Evolutionary conservation across 2,113 vertebrate genomes (phyloP).

Genomic region (Poeciliopsis retropinna): DNA sequence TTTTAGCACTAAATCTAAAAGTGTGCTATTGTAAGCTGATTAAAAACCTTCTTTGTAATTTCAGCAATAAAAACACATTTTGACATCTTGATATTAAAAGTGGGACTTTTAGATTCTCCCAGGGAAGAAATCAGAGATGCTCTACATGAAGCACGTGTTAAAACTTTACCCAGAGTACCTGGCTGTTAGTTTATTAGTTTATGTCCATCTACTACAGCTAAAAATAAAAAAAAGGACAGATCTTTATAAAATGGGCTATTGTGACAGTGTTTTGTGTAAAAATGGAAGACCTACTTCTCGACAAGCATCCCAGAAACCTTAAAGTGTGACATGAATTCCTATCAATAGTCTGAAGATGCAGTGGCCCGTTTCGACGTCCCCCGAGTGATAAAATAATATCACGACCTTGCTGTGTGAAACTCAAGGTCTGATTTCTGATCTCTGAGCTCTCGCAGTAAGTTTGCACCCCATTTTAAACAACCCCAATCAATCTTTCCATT

Average conservation of each 20-base stretch:
- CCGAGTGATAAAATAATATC: constrained; percentile 48
- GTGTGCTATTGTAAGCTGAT: too few species aligned
- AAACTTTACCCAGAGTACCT: neutral
- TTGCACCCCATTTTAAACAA: constrained; percentile 37
- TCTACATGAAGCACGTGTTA: too few species aligned
- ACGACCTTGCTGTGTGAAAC: constrained; percentile 49
- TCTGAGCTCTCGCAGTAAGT: constrained; percentile 17
- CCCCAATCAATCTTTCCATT: too few species aligned
- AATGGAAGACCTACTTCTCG: constrained; percentile 47
- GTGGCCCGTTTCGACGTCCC: constrained; percentile 64
- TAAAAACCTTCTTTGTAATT: too few species aligned
- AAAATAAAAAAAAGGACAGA: neutral
- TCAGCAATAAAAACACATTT: too few species aligned
- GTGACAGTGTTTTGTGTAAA: constrained; percentile 23
- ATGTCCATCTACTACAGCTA: neutral
- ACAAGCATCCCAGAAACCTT: constrained; percentile 55
- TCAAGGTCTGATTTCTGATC: constrained; percentile 40
- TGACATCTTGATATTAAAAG: too few species aligned
- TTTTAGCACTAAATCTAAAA: too few species aligned
- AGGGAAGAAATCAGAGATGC: too few species aligned
- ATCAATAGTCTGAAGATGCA: constrained; percentile 52
- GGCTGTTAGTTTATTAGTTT: neutral
- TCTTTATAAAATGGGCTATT: constrained; percentile 45
- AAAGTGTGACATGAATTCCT: constrained; percentile 38
- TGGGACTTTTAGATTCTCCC: too few species aligned